These are phyloP conservation scores for Sceloporus tristichus DNA, from an alignment of 2,113 vertebrate genomes.

Conservation along the genomic window DNA sequence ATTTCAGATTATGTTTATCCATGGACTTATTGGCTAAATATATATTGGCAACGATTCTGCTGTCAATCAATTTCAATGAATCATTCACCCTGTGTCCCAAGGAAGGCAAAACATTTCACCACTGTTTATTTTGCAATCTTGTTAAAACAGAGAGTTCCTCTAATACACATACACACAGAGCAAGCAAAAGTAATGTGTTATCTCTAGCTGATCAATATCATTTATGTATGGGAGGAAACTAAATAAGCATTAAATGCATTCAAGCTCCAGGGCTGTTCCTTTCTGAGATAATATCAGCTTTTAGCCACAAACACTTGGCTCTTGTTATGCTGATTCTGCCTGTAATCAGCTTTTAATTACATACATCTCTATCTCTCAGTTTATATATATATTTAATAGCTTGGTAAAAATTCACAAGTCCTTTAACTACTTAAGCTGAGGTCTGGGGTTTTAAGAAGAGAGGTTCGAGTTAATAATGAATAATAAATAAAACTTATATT, in stretches of 20 bases:
- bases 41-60: background rate
- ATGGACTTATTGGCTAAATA: too few species aligned
- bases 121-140: background rate
- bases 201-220: constrained; percentile 64
- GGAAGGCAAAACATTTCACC: background rate
- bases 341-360: constrained; percentile 70
- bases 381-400: constrained; percentile 49
- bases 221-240: constrained; percentile 41
- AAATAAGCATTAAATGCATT: constrained; percentile 70
- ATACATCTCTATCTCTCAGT: constrained; percentile 59
- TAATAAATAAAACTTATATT: too few species aligned
- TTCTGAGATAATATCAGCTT: constrained; percentile 67
- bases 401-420: constrained; percentile 45
- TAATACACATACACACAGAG: constrained; percentile 15
- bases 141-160: background rate
- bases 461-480: background rate
- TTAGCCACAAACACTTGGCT: constrained; percentile 65
- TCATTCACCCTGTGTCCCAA: background rate
- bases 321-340: constrained; percentile 62
- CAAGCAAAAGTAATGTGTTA: constrained; percentile 28
- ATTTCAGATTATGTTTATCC: too few species aligned
- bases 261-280: constrained; percentile 62
- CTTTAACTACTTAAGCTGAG: constrained; percentile 3
- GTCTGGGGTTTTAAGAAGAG: background rate
- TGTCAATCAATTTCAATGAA: background rate